These are phyloP conservation scores for Labeo calbasu DNA, from an alignment of 2,797 vertebrate genomes.

Conservation along the genomic window DNA sequence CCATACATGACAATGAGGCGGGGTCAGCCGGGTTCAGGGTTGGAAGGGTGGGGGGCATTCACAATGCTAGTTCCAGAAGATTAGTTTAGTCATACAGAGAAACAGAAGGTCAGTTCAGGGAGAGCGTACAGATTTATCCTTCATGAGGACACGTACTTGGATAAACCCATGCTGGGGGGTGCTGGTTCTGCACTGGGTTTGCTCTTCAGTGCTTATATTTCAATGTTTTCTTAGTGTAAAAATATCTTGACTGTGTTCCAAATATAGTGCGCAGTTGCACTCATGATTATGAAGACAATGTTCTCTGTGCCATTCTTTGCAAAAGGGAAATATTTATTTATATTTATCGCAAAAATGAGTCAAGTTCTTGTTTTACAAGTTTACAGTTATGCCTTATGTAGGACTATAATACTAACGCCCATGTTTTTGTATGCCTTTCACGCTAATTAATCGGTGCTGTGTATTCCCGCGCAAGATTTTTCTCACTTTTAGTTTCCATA, in stretches of 20 bases:
- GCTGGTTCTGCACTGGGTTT: background rate
- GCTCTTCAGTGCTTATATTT: background rate
- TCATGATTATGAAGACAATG: background rate
- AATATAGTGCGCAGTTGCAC: conserved; percentile 5
- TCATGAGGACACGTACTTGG: background rate
- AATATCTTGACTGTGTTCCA: conserved; percentile 27
- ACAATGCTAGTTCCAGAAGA: conserved; percentile 34
- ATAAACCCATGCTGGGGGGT: background rate
- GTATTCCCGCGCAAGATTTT: background rate
- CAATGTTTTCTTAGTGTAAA: conserved; percentile 1
- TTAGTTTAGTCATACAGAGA: conserved; percentile 32
- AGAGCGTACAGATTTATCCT: conserved; percentile 1
- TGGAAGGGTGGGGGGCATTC: conserved; percentile 18
- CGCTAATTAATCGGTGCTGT: background rate
- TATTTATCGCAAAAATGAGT: background rate
- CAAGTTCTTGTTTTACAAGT: background rate
- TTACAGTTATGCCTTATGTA: too few relatives aligned
- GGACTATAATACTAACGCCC: background rate
- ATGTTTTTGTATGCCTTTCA: background rate
- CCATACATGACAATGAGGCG: conserved; percentile 64
- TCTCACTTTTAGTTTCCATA: background rate
- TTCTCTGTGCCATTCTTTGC: background rate
- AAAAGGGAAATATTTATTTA: background rate
- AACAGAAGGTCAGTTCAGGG: conserved; percentile 35
- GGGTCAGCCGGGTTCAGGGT: conserved; percentile 54